These are phyloP conservation scores for Charaxes varanes DNA, from an alignment of 1,140 invertebrate species.

Conservation along the genomic window DNA sequence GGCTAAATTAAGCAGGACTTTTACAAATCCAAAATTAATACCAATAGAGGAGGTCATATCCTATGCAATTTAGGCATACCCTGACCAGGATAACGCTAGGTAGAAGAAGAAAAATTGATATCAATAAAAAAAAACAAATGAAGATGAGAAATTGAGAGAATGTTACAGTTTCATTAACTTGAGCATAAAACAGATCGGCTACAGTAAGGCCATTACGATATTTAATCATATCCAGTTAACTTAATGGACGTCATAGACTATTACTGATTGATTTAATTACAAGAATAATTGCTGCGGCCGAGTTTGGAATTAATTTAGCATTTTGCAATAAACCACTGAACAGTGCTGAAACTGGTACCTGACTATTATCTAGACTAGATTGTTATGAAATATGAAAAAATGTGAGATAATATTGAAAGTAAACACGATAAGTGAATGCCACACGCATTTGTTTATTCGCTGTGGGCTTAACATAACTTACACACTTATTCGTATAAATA, in stretches of 20 bases:
- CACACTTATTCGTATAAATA: constrained; percentile 6
- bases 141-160: too few species aligned
- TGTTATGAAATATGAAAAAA: constrained; percentile 8
- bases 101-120: too few species aligned
- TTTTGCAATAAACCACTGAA: constrained; percentile 1
- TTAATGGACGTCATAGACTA: not conserved
- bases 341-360: not conserved
- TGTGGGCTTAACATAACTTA: constrained; percentile 1
- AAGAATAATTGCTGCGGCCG: not conserved
- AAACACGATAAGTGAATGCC: constrained; percentile 2
- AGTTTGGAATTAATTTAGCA: constrained; percentile 1
- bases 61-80: too few species aligned
- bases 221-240: constrained; percentile 1
- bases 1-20: too few species aligned
- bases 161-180: too few species aligned
- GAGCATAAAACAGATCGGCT: not conserved
- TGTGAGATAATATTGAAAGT: constrained; percentile 12
- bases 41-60: too few species aligned
- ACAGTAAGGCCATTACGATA: not conserved
- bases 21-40: too few species aligned
- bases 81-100: too few species aligned
- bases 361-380: constrained; percentile 1
- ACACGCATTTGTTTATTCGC: not conserved
- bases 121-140: too few species aligned
- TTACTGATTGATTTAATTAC: not conserved